phyloP scores from a whole-genome alignment of 2,888 invertebrate species.

The Drosophila neonasuta region DNA sequence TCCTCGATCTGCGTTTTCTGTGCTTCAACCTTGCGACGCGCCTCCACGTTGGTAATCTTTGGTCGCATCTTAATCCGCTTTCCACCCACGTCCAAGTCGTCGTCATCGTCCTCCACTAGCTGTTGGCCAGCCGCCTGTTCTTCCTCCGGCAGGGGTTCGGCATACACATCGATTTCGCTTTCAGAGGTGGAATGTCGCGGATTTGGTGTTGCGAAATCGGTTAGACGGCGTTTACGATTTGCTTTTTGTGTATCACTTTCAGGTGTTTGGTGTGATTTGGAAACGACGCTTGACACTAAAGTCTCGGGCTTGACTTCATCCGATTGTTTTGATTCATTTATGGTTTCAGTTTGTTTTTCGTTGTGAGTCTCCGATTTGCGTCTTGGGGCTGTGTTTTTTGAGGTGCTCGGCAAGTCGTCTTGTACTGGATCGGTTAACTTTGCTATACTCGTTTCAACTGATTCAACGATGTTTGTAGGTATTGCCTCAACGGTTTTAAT shows the following conservation, averaged over 20 bases:
- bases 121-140: slow-evolving; percentile 82
- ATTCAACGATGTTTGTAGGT: neutral
- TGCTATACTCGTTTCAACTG: neutral
- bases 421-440: slow-evolving; percentile 8
- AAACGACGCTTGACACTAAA: neutral
- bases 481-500: neutral
- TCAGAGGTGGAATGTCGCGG: slow-evolving; percentile 73
- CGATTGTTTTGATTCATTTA: neutral
- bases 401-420: slow-evolving; percentile 43
- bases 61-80: slow-evolving; percentile 81
- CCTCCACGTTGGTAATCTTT: slow-evolving; percentile 73
- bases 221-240: slow-evolving; percentile 79
- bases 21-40: slow-evolving; percentile 80
- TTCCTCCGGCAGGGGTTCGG: slow-evolving; percentile 83
- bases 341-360: neutral
- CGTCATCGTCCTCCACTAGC: slow-evolving; percentile 55
- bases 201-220: slow-evolving; percentile 58
- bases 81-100: slow-evolving; percentile 79
- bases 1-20: slow-evolving; percentile 73
- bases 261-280: neutral
- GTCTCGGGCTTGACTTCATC: neutral
- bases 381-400: slow-evolving; percentile 12
- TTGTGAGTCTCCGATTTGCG: neutral
- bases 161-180: slow-evolving; percentile 79
- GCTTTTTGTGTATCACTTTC: slow-evolving; percentile 12